Evolutionary conservation across 2,113 vertebrate genomes (phyloP).

Genomic region (Tapirus terrestris): DNA sequence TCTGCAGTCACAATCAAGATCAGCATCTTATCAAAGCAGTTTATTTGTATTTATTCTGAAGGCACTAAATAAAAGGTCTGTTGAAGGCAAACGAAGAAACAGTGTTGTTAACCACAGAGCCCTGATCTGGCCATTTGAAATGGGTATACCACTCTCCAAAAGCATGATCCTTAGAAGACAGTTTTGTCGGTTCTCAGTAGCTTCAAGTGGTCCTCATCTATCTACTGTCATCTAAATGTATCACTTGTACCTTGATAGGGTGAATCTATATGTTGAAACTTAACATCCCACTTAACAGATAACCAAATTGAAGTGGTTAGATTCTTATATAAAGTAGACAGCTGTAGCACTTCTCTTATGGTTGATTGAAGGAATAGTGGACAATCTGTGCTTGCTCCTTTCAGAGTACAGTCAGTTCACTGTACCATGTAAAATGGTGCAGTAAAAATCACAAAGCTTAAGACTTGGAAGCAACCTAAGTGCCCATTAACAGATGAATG

Average conservation of each 20-base stretch:
- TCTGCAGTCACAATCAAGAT: neutral
- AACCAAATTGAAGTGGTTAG: neutral
- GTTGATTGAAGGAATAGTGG: neutral
- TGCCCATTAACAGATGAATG: too few relatives aligned
- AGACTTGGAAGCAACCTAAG: too few relatives aligned
- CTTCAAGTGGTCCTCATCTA: neutral
- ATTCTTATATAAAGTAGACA: neutral
- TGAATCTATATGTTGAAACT: neutral
- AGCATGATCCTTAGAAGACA: neutral
- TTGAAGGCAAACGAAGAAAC: neutral
- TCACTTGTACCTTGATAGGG: neutral
- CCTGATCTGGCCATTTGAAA: neutral
- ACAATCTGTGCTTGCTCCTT: neutral
- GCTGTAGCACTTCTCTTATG: neutral
- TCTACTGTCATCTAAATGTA: neutral
- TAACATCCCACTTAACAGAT: neutral
- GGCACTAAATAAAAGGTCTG: neutral
- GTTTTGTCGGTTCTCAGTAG: neutral
- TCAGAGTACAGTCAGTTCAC: neutral
- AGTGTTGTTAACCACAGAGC: neutral
- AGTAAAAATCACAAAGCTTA: neutral
- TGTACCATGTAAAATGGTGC: neutral
- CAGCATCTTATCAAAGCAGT: neutral
- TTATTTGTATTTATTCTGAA: neutral
- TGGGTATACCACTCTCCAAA: neutral